Conservation (phyloP, 2,113 vertebrate genomes). For the Brienomyrus brachyistius region DNA sequence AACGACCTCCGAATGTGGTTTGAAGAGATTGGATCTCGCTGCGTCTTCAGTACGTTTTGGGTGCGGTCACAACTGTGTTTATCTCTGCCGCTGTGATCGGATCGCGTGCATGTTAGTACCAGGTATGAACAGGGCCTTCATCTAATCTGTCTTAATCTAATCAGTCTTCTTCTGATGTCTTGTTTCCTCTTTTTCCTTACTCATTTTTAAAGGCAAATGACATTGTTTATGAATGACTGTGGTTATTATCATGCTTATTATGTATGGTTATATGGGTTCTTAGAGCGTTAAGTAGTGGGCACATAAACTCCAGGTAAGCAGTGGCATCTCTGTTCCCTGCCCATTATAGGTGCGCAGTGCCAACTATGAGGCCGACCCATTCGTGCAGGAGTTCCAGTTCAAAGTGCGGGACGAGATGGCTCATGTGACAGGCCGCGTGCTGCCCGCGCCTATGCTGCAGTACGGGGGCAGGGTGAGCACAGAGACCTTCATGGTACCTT, state of each 20-base stretch:
- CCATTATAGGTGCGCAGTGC: constrained; percentile 84
- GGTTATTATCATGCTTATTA: too few relatives aligned
- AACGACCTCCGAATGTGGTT: too few relatives aligned
- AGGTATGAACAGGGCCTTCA: too few relatives aligned
- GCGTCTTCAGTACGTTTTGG: too few relatives aligned
- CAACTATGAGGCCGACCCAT: constrained; percentile 94
- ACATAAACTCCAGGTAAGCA: background rate
- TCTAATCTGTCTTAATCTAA: background rate
- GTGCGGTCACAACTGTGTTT: too few relatives aligned
- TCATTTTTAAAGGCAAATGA: background rate
- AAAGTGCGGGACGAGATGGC: constrained; percentile 98
- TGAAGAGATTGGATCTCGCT: too few relatives aligned
- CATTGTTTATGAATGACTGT: background rate
- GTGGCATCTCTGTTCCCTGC: background rate
- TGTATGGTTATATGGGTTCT: background rate
- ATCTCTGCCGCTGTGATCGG: too few relatives aligned
- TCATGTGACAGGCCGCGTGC: constrained; percentile 92
- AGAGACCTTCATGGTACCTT: constrained; percentile 75
- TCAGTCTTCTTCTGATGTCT: background rate
- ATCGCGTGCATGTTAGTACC: too few relatives aligned
- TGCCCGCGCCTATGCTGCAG: constrained; percentile 95
- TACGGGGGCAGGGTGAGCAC: constrained; percentile 95
- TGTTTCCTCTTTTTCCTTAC: background rate
- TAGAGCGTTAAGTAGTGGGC: too few relatives aligned
- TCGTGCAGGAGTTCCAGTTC: constrained; percentile 97